These are phyloP conservation scores for Prochilodus magdalenae DNA, from an alignment of 2,113 vertebrate species.

Conservation along the genomic window DNA sequence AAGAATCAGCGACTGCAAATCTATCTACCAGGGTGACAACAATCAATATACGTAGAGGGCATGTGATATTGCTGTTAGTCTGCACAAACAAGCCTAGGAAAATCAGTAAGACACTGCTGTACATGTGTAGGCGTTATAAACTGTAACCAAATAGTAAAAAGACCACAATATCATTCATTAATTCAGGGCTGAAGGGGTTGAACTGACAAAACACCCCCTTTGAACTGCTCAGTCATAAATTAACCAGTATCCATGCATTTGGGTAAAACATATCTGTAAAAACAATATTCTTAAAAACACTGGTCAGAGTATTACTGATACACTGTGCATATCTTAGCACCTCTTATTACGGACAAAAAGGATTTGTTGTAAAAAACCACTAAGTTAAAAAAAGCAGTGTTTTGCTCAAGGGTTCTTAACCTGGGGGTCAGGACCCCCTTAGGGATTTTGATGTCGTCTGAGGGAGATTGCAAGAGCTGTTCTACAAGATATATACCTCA, in stretches of 20 bases:
- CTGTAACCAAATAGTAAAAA: constrained; percentile 7
- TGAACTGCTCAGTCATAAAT: neutral
- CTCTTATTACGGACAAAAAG: neutral
- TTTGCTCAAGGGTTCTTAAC: neutral
- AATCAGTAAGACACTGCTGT: neutral
- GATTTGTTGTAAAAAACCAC: neutral
- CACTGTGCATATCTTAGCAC: neutral
- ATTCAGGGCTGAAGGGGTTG: neutral
- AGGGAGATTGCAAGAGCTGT: no score
- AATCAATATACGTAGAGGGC: neutral
- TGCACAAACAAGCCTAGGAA: constrained; percentile 31
- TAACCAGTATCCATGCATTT: neutral
- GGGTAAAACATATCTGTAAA: neutral
- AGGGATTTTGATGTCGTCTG: no score
- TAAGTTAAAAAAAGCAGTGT: neutral
- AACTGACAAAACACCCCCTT: neutral
- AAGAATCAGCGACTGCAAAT: neutral
- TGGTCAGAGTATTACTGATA: neutral
- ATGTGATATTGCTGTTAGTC: constrained; percentile 15
- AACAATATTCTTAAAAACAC: neutral
- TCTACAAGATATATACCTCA: no score
- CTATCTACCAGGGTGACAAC: neutral
- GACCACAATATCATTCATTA: neutral
- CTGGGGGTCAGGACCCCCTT: no score
- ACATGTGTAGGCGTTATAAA: neutral